Percentiles rank a stretch among this genome's conserved stretches.
Evolutionary conservation across 2,113 vertebrate species (phyloP).

Genomic region (Pelecanus crispus): DNA sequence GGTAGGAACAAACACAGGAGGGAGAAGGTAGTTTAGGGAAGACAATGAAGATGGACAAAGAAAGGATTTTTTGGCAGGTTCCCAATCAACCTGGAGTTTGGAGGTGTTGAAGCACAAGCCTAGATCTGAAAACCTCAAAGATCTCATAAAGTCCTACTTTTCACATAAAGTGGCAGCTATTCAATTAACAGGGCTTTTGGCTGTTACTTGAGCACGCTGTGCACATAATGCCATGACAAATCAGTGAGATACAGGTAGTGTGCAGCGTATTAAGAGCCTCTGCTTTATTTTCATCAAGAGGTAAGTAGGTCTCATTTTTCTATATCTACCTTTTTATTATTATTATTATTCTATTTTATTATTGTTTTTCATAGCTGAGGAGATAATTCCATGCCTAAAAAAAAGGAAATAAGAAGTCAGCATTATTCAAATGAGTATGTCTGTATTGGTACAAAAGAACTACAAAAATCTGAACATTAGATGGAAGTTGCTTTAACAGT

Average conservation of each 20-base stretch:
- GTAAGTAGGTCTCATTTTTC: background rate
- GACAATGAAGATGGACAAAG: background rate
- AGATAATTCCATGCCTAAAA: background rate
- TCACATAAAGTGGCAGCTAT: background rate
- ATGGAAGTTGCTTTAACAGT: background rate
- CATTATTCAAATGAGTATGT: background rate
- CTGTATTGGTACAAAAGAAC: background rate
- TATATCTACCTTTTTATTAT: background rate
- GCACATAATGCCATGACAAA: background rate
- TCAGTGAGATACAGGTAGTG: background rate
- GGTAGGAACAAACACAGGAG: background rate
- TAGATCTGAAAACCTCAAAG: background rate
- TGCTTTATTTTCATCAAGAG: background rate
- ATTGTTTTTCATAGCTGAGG: background rate
- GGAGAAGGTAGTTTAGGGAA: background rate
- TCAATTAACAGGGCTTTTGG: background rate
- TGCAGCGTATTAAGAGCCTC: background rate
- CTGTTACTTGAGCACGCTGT: background rate
- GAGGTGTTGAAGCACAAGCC: background rate
- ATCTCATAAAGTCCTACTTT: background rate
- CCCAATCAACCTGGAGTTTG: background rate
- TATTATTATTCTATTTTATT: background rate
- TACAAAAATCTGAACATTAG: background rate
- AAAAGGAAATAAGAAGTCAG: background rate
- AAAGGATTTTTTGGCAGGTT: background rate